A percentile compares a stretch with the other conserved stretches of the same genome.
Evolutionary conservation across 2,113 vertebrate genomes (phyloP).

Genomic region (Paraplagusia blochii): DNA sequence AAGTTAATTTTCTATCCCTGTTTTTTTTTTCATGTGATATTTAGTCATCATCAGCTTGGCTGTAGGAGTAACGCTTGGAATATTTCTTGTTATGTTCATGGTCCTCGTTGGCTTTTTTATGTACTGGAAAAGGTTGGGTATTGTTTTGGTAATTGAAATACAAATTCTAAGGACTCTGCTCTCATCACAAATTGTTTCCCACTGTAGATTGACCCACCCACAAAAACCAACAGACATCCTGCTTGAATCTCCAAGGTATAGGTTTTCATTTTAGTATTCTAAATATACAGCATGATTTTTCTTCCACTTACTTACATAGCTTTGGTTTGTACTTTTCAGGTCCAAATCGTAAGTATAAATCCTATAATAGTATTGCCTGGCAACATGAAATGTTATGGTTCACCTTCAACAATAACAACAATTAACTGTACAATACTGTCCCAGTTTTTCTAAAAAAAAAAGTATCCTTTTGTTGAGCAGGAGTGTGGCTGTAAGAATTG

Average conservation of each 20-base stretch:
- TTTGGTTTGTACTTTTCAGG: slow-evolving; percentile 41
- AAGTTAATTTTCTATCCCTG: neutral
- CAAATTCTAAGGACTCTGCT: neutral
- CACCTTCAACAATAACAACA: too few species aligned
- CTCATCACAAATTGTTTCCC: neutral
- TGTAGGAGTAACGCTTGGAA: slow-evolving; percentile 74
- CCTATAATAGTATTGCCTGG: neutral
- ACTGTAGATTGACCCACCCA: slow-evolving; percentile 51
- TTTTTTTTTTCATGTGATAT: slow-evolving; percentile 4
- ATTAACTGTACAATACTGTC: too few species aligned
- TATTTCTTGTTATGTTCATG: slow-evolving; percentile 67
- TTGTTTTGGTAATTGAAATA: neutral
- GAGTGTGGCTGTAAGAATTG: slow-evolving; percentile 77
- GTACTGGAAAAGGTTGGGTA: slow-evolving; percentile 79
- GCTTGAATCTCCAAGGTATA: slow-evolving; percentile 67
- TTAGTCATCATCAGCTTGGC: slow-evolving; percentile 73
- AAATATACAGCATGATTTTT: neutral
- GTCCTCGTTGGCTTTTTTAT: slow-evolving; percentile 70
- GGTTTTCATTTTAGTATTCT: slow-evolving; percentile 2
- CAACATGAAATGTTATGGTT: neutral
- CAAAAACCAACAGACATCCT: slow-evolving; percentile 66
- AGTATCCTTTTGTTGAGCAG: slow-evolving; percentile 40
- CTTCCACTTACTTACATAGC: neutral
- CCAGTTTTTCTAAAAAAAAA: too few species aligned
- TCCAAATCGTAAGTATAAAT: slow-evolving; percentile 68